Evolutionary conservation across 1,140 invertebrate species (phyloP).

Genomic region (Papilio polytes): DNA sequence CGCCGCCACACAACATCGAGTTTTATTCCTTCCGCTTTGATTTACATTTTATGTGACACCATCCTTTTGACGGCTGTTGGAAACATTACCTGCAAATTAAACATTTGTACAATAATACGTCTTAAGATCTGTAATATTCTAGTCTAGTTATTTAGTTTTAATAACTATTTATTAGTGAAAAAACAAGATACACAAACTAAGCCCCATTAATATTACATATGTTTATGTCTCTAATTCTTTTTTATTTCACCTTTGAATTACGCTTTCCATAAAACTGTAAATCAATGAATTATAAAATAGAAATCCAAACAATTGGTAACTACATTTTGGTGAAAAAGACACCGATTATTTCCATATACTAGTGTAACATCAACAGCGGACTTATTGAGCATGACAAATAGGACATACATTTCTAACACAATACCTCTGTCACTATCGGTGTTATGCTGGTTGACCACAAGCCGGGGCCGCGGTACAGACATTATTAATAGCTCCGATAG

Average conservation of each 20-base stretch:
- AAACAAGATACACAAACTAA: no score
- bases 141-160: no score
- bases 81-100: not conserved
- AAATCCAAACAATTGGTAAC: not conserved
- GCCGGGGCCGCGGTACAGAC: not conserved
- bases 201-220: no score
- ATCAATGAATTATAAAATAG: no score
- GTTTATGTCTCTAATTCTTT: no score
- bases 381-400: not conserved
- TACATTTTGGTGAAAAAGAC: not conserved
- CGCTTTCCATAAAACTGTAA: no score
- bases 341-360: not conserved
- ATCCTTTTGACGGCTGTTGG: conserved; percentile 2
- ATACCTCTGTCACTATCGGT: conserved; percentile 15
- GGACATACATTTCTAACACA: not conserved
- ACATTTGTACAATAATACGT: not conserved
- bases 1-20: not conserved
- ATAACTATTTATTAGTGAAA: no score
- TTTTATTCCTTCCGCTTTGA: conserved; percentile 26
- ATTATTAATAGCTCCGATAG: conserved; percentile 22
- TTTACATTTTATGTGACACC: conserved; percentile 22
- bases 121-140: no score
- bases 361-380: not conserved
- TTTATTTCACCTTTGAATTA: no score
- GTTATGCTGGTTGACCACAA: conserved; percentile 5